A percentile compares a stretch with the other conserved stretches of the same genome.
Evolutionary conservation across 2,113 vertebrate species (phyloP).

Genomic region (Platichthys flesus): DNA sequence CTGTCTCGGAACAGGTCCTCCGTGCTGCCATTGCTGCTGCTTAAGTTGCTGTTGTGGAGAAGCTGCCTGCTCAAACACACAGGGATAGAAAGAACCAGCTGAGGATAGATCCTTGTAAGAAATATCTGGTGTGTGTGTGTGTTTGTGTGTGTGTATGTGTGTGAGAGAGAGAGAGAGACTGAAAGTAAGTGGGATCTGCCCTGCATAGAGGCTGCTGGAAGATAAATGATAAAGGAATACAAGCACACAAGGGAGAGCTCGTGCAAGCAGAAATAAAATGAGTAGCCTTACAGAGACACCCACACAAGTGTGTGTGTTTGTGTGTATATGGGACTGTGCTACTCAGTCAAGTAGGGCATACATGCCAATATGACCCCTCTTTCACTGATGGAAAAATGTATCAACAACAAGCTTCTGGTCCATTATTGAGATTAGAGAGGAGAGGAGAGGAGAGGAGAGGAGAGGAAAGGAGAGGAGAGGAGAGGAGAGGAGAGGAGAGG

Average conservation of each 20-base stretch:
- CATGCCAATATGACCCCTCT: slow-evolving; percentile 7
- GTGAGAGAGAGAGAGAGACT: slow-evolving; percentile 1
- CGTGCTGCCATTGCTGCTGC: slow-evolving; percentile 96
- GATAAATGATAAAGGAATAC: slow-evolving; percentile 1
- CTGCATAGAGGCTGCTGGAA: slow-evolving; percentile 21
- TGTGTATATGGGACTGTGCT: neutral
- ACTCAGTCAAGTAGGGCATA: slow-evolving; percentile 23
- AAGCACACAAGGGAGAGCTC: slow-evolving; percentile 11
- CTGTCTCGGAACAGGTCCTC: slow-evolving; percentile 97
- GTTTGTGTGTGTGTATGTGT: neutral
- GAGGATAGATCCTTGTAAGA: slow-evolving; percentile 10
- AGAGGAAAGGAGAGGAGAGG: neutral
- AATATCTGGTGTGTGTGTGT: slow-evolving; percentile 20
- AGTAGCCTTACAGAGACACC: neutral
- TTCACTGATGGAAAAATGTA: slow-evolving; percentile 31
- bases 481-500: no score
- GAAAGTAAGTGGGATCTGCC: neutral
- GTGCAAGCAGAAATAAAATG: slow-evolving; percentile 33
- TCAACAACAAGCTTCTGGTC: slow-evolving; percentile 14
- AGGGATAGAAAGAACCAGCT: slow-evolving; percentile 15
- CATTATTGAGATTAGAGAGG: slow-evolving; percentile 43
- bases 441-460: neutral
- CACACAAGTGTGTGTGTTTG: slow-evolving; percentile 9
- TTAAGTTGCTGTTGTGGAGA: slow-evolving; percentile 95
- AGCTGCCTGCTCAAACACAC: slow-evolving; percentile 87